Evolutionary conservation across 2,888 invertebrate genomes (phyloP), one percentile per base, ranked within the genome.

Genomic region (Acleris holmiana): DNA sequence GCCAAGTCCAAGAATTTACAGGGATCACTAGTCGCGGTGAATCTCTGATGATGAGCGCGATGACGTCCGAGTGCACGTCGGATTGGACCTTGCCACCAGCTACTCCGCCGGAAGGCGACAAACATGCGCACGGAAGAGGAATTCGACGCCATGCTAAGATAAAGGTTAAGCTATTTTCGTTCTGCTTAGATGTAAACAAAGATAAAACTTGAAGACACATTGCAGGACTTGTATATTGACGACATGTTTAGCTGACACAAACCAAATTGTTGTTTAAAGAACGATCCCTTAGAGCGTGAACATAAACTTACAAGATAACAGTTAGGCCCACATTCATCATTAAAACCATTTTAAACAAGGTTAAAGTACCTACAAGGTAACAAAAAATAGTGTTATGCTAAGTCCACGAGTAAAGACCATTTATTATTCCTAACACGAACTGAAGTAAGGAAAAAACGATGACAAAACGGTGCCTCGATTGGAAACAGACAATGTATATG

Each of bases 101-200:
- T 49, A 23, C 40, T 15, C 41, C 53, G 23, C 65, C 65, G 60
- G 65, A 65, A 65, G 61, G 44, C 41, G 54, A 35, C 56, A 18
- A 6, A 25, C 35, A 23, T 48, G 41, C 51, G 18, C 19, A 60
- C 65, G 65, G 65, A 65, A 64, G 35, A 65, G 60, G 64, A 59
- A 65, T 65, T 35, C n/a, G 49, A 19, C 60, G 59, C 49, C 55
- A 65, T 60, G 48, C 54, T 55, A 50, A 60, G 55, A 53, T 55
- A 65, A 65, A 60, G 54, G 64, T 54, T 55, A 60, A 65, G 40
- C 53, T 64, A 58, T 64, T 59, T 64, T 48, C 15, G 53, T 54
- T 64, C 44, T 40, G 51, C 51, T 64, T 59, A 59, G 54, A 49
- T 44, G 44, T 64, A 59, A 54, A 59, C 64, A 64, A 64, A 23